These are phyloP conservation scores for Macrotrachela quadricornifera DNA, from an alignment of 1,140 invertebrate species.

Conservation along the genomic window DNA sequence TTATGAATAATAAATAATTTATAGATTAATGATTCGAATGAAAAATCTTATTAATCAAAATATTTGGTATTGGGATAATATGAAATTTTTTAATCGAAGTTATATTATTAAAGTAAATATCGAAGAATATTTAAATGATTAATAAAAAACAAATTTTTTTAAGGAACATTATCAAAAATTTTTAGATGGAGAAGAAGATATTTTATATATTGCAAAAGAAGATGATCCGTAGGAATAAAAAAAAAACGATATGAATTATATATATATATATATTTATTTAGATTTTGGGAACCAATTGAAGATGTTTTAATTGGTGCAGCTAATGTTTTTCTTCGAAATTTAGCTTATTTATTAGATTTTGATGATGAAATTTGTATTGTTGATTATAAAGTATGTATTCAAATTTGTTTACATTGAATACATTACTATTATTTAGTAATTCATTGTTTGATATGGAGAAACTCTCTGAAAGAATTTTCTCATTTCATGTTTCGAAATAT, in stretches of 20 bases:
- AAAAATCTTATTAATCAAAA: conserved; percentile 27
- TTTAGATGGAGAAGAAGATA: conserved; percentile 22
- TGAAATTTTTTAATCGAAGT: conserved; percentile 29
- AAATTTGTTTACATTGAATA: too few relatives aligned
- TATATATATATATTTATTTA: too few relatives aligned
- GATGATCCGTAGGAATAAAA: conserved; percentile 19
- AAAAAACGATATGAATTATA: too few relatives aligned
- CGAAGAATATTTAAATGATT: not conserved
- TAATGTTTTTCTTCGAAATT: conserved; percentile 27
- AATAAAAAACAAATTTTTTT: not conserved
- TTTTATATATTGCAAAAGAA: conserved; percentile 20
- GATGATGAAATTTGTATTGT: conserved; percentile 23
- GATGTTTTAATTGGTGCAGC: conserved; percentile 19
- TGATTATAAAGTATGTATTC: conserved; percentile 15
- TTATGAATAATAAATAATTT: not conserved
- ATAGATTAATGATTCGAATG: conserved; percentile 31
- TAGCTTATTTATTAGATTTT: conserved; percentile 27
- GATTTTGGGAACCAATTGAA: conserved; percentile 29
- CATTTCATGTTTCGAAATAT: too few relatives aligned
- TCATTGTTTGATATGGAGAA: too few relatives aligned
- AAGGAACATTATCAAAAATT: conserved; percentile 29
- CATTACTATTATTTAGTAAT: too few relatives aligned
- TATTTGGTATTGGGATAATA: conserved; percentile 29
- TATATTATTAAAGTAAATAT: conserved; percentile 26
- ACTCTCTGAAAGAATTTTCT: not conserved